Conservation (phyloP, 2,888 invertebrate species). For the Trypoxylon attenuatum region DNA sequence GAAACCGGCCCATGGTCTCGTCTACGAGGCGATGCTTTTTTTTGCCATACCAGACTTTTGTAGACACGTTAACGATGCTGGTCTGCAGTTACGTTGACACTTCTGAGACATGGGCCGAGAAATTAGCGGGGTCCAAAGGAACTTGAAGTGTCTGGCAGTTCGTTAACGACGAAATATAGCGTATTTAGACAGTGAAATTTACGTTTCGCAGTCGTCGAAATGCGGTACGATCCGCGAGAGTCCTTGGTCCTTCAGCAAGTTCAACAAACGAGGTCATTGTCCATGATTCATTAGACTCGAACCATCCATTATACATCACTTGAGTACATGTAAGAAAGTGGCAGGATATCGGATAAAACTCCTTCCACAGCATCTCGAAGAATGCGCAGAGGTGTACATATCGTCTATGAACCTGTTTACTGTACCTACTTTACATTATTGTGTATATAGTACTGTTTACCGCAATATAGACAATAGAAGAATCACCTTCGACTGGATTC, state of each 20-base stretch:
- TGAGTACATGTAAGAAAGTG: too few species aligned
- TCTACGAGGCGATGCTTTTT: neutral
- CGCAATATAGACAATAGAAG: too few species aligned
- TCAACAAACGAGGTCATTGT: constrained; percentile 31
- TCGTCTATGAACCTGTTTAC: too few species aligned
- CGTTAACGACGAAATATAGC: constrained; percentile 45
- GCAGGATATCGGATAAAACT: too few species aligned
- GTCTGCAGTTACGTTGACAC: constrained; percentile 25
- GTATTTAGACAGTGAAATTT: constrained; percentile 27
- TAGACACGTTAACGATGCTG: constrained; percentile 26
- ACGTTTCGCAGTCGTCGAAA: constrained; percentile 17
- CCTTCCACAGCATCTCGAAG: too few species aligned
- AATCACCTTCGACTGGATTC: too few species aligned
- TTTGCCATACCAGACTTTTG: constrained; percentile 4
- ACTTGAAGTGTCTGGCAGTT: constrained; percentile 35
- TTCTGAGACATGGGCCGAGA: constrained; percentile 14
- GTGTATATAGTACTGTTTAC: too few species aligned
- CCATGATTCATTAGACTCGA: constrained; percentile 35
- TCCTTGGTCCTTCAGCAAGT: constrained; percentile 47
- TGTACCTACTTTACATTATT: too few species aligned
- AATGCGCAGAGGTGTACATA: too few species aligned
- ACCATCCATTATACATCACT: constrained; percentile 9
- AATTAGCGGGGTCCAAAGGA: constrained; percentile 36
- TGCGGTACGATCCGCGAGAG: constrained; percentile 9
- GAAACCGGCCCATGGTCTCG: neutral